A percentile compares a stretch with the other conserved stretches of the same genome.
phyloP scores from a whole-genome alignment of 2,888 invertebrate species.

The Molorchus minor region DNA sequence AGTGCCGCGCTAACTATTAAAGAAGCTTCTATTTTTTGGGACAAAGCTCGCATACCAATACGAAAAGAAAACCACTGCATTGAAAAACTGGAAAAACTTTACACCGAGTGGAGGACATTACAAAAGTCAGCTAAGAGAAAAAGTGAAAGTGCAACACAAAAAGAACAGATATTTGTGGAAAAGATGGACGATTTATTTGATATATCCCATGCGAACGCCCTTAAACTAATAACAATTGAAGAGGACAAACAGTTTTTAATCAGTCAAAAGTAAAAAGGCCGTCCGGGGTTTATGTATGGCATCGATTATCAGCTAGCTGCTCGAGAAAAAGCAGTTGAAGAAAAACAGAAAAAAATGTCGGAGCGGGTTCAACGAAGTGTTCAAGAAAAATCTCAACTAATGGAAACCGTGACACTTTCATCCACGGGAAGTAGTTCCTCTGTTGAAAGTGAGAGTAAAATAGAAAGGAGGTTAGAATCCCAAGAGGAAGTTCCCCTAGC shows the following conservation, averaged over 20 bases:
- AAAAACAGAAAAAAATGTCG: neutral
- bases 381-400: neutral
- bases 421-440: neutral
- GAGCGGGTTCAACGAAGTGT: neutral
- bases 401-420: neutral
- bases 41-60: slow-evolving; percentile 1
- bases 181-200: neutral
- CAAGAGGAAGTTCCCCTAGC: neutral
- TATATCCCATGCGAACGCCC: neutral
- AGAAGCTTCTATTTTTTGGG: slow-evolving; percentile 4
- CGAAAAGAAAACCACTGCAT: neutral
- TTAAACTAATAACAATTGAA: neutral
- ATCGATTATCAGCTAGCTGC: neutral
- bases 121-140: neutral
- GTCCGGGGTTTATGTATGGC: neutral
- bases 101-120: neutral
- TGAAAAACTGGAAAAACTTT: neutral
- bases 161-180: neutral
- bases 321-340: neutral
- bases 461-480: neutral
- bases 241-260: neutral
- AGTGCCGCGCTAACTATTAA: neutral
- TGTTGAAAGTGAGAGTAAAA: neutral
- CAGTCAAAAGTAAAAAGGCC: neutral
- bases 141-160: neutral